phyloP scores from a whole-genome alignment of 2,797 vertebrate species.

The Microctenopoma stevenorrisi region DNA sequence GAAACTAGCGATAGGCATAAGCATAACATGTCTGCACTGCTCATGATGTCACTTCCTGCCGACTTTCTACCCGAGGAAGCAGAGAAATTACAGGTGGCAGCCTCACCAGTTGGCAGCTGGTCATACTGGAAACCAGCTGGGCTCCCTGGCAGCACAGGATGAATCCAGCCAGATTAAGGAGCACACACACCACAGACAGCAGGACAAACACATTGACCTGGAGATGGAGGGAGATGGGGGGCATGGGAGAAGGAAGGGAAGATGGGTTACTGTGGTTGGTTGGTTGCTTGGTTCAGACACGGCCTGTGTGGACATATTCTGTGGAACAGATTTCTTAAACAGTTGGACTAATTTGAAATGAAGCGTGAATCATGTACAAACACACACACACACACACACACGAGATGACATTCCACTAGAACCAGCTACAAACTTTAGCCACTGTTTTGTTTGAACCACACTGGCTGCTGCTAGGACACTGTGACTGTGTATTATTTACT shows the following conservation, averaged over 20 bases:
- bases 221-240: conserved; percentile 32
- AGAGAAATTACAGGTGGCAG: background rate
- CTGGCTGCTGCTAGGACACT: too few relatives aligned
- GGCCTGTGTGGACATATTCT: background rate
- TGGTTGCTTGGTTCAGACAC: background rate
- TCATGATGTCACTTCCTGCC: too few relatives aligned
- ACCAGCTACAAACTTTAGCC: background rate
- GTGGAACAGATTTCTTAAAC: background rate
- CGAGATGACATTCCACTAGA: background rate
- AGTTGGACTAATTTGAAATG: background rate
- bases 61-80: background rate
- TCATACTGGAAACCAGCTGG: conserved; percentile 87
- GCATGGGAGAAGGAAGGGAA: conserved; percentile 5
- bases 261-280: conserved; percentile 22
- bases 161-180: conserved; percentile 89
- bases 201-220: conserved; percentile 90
- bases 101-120: conserved; percentile 89
- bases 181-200: conserved; percentile 88
- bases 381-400: background rate
- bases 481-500: too few relatives aligned
- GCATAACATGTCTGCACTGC: too few relatives aligned
- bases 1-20: too few relatives aligned
- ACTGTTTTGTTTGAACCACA: too few relatives aligned
- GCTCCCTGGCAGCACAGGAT: conserved; percentile 89
- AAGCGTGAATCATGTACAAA: background rate